Evolutionary conservation across 92 coral and sea anemone species (phyloP).

Genomic region (Epizoanthus rinbou): DNA sequence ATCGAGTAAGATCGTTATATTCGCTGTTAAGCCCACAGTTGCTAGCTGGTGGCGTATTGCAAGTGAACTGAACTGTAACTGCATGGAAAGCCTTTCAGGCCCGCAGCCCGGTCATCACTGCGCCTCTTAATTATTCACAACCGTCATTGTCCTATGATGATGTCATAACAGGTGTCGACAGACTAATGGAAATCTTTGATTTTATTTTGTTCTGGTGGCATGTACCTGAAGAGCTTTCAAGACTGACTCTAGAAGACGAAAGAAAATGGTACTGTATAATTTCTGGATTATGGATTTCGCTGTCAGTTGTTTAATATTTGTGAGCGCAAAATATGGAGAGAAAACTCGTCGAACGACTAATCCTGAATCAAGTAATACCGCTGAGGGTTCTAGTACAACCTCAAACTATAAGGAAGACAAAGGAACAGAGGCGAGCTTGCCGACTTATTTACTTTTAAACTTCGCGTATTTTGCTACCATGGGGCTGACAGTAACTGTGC

Average conservation of each 20-base stretch:
- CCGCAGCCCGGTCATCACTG: slow-evolving; percentile 2
- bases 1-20: too few relatives aligned
- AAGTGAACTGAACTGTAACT: background rate
- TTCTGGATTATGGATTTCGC: slow-evolving; percentile 96
- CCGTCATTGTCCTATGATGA: slow-evolving; percentile 19
- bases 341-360: slow-evolving; percentile 52
- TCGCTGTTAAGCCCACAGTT: too few relatives aligned
- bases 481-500: slow-evolving; percentile 75
- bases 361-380: background rate
- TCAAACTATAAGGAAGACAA: slow-evolving; percentile 34
- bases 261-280: slow-evolving; percentile 71
- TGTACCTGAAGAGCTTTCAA: background rate
- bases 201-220: background rate
- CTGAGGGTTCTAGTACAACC: slow-evolving; percentile 9
- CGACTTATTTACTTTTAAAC: slow-evolving; percentile 70
- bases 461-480: slow-evolving; percentile 81
- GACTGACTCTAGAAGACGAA: background rate
- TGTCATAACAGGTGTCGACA: slow-evolving; percentile 31
- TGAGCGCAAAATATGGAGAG: slow-evolving; percentile 90
- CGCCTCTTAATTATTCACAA: slow-evolving; percentile 12
- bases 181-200: slow-evolving; percentile 7
- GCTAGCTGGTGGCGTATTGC: background rate
- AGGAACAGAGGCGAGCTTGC: slow-evolving; percentile 58
- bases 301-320: slow-evolving; percentile 72
- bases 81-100: background rate